A percentile compares a stretch with the other conserved stretches of the same genome.
These are phyloP conservation scores for Uropsilus gracilis DNA, from an alignment of 2,113 vertebrate genomes.

Conservation along the genomic window DNA sequence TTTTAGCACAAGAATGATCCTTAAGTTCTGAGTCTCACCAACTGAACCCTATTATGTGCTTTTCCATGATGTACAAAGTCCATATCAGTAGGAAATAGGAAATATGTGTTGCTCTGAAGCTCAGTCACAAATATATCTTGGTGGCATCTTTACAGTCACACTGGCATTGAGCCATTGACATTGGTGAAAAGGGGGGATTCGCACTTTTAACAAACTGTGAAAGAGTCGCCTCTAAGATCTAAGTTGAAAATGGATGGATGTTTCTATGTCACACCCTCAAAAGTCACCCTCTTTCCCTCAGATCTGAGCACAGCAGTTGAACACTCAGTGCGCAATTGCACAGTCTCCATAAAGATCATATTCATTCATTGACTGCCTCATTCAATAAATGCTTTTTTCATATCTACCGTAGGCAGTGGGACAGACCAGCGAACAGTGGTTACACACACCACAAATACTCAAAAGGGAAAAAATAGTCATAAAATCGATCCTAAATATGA, in stretches of 20 bases:
- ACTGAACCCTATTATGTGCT: background rate
- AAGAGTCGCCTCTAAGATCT: background rate
- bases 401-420: background rate
- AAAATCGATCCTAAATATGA: background rate
- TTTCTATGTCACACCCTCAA: background rate
- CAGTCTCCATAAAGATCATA: background rate
- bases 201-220: background rate
- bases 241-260: background rate
- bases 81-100: background rate
- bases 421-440: background rate
- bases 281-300: background rate
- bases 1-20: background rate
- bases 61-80: background rate
- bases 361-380: background rate
- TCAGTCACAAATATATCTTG: no score
- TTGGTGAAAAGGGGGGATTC: no score
- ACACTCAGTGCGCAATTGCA: background rate
- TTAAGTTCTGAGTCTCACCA: background rate
- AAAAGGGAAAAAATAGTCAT: background rate
- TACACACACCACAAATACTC: background rate
- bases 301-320: background rate
- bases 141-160: no score
- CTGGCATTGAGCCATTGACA: no score
- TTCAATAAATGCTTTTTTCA: background rate
- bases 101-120: no score